Base-by-base conservation (phyloP, 2,888 invertebrate species). In the Diaperis boleti region DNA sequence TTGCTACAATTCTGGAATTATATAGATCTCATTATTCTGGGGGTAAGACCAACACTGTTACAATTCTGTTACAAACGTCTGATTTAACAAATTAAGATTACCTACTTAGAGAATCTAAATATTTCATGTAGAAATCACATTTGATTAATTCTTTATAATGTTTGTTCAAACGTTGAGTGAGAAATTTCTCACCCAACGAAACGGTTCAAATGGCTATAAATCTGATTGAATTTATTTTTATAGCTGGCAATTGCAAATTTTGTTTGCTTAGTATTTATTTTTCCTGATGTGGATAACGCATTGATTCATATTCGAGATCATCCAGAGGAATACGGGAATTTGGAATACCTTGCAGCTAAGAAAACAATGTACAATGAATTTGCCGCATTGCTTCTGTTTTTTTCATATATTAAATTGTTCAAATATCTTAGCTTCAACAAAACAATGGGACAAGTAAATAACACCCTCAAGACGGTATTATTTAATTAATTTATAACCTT, bases 351-450 rank as follows among this genome's bases (percentile, higher is more conserved):
- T 7, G 85, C 84, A 14, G 83, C 83, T 69, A 85, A 86, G 79
- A 86, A 89, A 71, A 79, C 80, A 2, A 78, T 83, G 39, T 88
- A 87, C 74, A 85, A 86, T 71, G 85, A 87, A 71, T 81, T 85
- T 39, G 81, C 87, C 65, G 90, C 88, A 0, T 76, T 89, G 7
- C 82, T 86, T 31, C 83, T 88, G 5, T 91, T 91, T 79, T 79
- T 90, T 17, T 84, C 88, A 0, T 92, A 90, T 87, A 84, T 92
- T 47, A 91, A 92, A 83, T 82, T 91, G 39, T 91, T 92, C 79
- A 92, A 92, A 80, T 92, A 89, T 81, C 85, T 92, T 67, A 88
- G 88, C 72, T 89, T 92, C 76, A 92, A 90, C 80, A 88, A 87
- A 79, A 89, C 90, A 0, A 89, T 92, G 87, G 85, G 87, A 1